Base-by-base conservation (phyloP, 2,113 vertebrate species). In the Emydocephalus ijimae region DNA sequence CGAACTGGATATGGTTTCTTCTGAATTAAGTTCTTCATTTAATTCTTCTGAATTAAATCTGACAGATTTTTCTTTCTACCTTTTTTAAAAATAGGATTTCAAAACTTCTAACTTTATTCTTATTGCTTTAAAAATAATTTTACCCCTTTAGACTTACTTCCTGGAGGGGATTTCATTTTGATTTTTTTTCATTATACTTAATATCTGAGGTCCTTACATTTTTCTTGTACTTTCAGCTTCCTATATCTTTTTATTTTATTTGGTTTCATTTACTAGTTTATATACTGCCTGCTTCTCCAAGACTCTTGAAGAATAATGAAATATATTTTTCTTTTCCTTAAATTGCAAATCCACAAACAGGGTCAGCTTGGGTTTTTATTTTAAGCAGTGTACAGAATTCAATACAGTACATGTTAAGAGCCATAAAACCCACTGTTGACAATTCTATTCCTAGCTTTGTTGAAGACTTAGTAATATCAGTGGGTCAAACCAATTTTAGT, bases 401-500 rank as follows among this genome's bases (percentile, higher is more conserved):
- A 59, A 23, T 23, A 85, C 3, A 20, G 18, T 89, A 56, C 23
- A 18, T 43, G 34, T 81, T 81, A 81, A 43, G 18, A 81, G 12
- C 39, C 89, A 89, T 1, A 21, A 64, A 92, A 90, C 20, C 56
- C 20, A 9, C 21, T 56, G 12, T 4, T 29, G 39, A 87, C 10
- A 50, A 89, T 29, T 61, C 9, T 59, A 34, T 26, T 26, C 29
- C 59, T 45, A 8, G 18, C 4, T 81, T 21, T 43, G 29, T 26
- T 29, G 34, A 91, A 18, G 23, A 18, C 55, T 57, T 54, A 34
- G 18, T 8, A 85, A 85, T 48, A 6, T 3, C 14, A 29, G 18
- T n/a, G 88, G 52, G 55, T 90, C 91, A 94, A 92, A 88, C 64
- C 94, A 95, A 92, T 64, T 21, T 20, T 24, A 26, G 34, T 88